Base-by-base conservation (phyloP, 2,113 vertebrate genomes). In the Pelusios castaneus region DNA sequence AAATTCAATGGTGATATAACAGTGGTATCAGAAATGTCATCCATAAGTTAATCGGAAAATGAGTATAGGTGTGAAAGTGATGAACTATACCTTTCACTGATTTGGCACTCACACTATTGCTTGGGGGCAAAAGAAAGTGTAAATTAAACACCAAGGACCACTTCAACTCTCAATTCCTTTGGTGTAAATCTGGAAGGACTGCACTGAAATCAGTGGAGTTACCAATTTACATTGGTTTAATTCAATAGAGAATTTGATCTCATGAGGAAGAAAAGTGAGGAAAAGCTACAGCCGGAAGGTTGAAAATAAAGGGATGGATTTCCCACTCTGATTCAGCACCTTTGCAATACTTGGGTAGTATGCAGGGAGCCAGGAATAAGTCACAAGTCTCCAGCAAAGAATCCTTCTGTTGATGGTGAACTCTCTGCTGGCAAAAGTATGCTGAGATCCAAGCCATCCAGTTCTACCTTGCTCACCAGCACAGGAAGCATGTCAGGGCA, bases 401-500 rank as follows among this genome's bases (percentile, higher is more conserved):
- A 55, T 2, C n/a, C 52, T n/a, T n/a, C n/a, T n/a, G n/a, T n/a
- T n/a, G 45, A 16, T 78, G 43, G 80, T 76, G 79, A 5, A 1
- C 10, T 85, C 11, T 8, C 11, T 43, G 1, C n/a, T 43, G 10
- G 10, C 2, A 31, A 73, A 80, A 80, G 41, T 12, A 34, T 10
- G 3, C 5, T 43, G 73, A 19, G 6, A 73, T 2, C 1, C 3
- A 38, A 3, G 22, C 43, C 3, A 16, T 55, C 34, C 1, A 9
- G 89, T n/a, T 55, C 3, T 14, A 43, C 0, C 2, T 3, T 3
- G 3, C 0, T 82, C 21, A 49, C 12, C 47, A 4, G 27, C 24
- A 67, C 1, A 54, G 34, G 5, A 19, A 45, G 10, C 24, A 52
- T 0, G 0, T 4, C 3, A 79, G 73, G 88, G 21, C 2, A 2